phyloP scores from a whole-genome alignment of 1,140 invertebrate species.

The Ceratosolen solmsi region DNA sequence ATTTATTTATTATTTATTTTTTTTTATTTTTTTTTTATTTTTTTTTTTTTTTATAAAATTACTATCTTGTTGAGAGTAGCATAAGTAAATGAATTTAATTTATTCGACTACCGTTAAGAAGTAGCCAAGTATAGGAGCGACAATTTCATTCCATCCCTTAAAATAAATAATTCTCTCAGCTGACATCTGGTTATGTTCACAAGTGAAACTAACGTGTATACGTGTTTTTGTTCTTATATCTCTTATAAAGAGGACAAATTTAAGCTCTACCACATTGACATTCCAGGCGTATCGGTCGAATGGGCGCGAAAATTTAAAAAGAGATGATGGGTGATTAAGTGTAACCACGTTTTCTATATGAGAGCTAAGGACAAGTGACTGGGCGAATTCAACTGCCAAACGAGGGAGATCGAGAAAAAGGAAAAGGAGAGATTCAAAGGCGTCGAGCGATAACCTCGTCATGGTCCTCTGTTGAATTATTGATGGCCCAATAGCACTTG shows the following conservation, averaged over 20 bases:
- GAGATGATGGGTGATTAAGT: constrained; percentile 31
- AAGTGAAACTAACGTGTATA: background rate
- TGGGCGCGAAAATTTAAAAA: background rate
- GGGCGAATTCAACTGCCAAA: constrained; percentile 14
- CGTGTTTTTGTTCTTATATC: background rate
- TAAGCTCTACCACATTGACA: no score
- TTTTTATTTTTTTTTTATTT: no score
- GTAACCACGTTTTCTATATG: constrained; percentile 37
- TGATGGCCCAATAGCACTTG: constrained; percentile 57
- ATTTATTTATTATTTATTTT: no score
- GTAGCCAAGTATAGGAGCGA: no score
- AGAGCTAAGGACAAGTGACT: constrained; percentile 3
- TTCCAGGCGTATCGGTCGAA: constrained; percentile 3
- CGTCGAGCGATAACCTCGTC: constrained; percentile 62
- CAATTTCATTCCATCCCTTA: no score
- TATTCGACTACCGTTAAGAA: no score
- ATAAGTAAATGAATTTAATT: no score
- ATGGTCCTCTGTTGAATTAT: constrained; percentile 69
- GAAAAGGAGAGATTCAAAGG: constrained; percentile 5
- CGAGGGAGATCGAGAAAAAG: background rate
- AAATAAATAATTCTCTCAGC: constrained; percentile 39
- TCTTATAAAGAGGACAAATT: background rate
- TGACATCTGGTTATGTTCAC: background rate
- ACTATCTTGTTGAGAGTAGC: no score
- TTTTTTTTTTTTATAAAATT: no score